phyloP scores from a whole-genome alignment of 2,113 vertebrate species.

The Shinisaurus crocodilurus region DNA sequence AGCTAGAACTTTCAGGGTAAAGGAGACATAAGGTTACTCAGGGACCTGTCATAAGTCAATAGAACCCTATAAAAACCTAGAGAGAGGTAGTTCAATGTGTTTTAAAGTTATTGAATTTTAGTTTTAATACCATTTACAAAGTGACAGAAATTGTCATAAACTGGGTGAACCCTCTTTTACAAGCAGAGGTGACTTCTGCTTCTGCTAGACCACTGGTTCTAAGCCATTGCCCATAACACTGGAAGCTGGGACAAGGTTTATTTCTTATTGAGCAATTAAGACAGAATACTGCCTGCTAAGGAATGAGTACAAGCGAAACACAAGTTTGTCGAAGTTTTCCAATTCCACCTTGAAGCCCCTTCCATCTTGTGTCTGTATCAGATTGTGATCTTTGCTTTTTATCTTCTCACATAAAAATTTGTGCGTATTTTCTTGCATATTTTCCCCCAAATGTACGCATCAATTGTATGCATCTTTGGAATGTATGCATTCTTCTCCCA shows the following conservation, averaged over 20 bases:
- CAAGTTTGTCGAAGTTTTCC: too few relatives aligned
- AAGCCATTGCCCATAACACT: not conserved
- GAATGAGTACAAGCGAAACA: too few relatives aligned
- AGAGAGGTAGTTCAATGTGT: not conserved
- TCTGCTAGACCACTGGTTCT: not conserved
- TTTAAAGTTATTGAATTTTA: not conserved
- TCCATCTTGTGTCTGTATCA: too few relatives aligned
- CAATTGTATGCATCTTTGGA: too few relatives aligned
- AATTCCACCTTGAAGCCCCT: too few relatives aligned
- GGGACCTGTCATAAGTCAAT: not conserved
- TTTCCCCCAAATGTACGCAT: too few relatives aligned
- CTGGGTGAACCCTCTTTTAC: not conserved
- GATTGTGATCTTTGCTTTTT: too few relatives aligned
- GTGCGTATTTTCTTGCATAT: too few relatives aligned
- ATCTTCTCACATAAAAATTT: too few relatives aligned
- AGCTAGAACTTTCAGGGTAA: slow-evolving; percentile 1
- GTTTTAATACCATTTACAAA: not conserved
- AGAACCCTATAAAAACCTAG: not conserved
- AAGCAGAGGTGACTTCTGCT: not conserved
- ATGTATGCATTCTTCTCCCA: too few relatives aligned
- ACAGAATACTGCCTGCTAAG: not conserved
- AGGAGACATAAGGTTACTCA: not conserved
- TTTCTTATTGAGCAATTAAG: not conserved
- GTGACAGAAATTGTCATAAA: not conserved
- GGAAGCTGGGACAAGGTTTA: not conserved